These are phyloP conservation scores for Brachylomia viminalis DNA, from an alignment of 2,888 invertebrate species.

Conservation along the genomic window DNA sequence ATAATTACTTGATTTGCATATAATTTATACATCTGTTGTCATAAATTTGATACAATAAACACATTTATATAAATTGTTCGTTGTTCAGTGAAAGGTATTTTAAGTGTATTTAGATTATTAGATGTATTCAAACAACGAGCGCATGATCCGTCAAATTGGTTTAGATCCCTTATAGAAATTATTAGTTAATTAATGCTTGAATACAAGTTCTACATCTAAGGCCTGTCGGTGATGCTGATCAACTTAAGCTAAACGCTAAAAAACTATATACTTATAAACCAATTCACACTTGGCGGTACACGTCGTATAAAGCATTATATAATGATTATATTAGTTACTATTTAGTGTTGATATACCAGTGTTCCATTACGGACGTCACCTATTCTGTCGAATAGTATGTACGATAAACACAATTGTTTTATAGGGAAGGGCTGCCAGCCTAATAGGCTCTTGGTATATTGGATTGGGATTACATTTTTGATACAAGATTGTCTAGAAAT, in stretches of 20 bases:
- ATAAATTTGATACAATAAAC: neutral
- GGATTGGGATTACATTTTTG: slow-evolving; percentile 12
- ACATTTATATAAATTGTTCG: neutral
- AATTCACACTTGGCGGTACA: slow-evolving; percentile 22
- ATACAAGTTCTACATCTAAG: slow-evolving; percentile 63
- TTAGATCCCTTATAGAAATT: slow-evolving; percentile 13
- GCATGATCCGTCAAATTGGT: slow-evolving; percentile 28
- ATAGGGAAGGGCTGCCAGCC: neutral
- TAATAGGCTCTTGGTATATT: slow-evolving; percentile 6
- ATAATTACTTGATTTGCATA: neutral
- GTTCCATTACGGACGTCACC: slow-evolving; percentile 18
- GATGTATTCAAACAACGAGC: neutral
- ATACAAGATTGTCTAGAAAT: slow-evolving; percentile 4
- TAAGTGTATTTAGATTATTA: no score
- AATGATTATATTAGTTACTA: slow-evolving; percentile 4
- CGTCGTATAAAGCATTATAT: neutral
- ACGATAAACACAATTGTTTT: slow-evolving; percentile 3
- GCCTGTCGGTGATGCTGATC: slow-evolving; percentile 64
- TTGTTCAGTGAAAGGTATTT: neutral
- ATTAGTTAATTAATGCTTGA: slow-evolving; percentile 34
- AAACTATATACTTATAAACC: slow-evolving; percentile 46
- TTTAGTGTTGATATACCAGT: slow-evolving; percentile 8
- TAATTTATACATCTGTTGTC: neutral
- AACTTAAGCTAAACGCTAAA: slow-evolving; percentile 59
- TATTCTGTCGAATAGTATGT: neutral